phyloP scores from a whole-genome alignment of 2,888 invertebrate genomes.

The Blastobasis lacticolella region DNA sequence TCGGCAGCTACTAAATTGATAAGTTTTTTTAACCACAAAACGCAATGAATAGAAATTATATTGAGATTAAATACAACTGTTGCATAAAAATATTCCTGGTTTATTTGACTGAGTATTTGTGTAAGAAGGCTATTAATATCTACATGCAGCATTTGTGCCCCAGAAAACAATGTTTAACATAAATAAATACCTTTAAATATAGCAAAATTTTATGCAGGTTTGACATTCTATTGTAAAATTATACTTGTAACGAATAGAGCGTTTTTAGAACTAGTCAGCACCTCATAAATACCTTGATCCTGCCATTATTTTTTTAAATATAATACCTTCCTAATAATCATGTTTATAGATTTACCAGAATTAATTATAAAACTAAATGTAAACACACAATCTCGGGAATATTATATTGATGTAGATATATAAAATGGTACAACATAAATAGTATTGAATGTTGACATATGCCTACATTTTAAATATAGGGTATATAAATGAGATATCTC shows the following conservation, averaged over 20 bases:
- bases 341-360: slow-evolving; percentile 1
- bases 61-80: too few species aligned
- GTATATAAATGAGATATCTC: slow-evolving; percentile 15
- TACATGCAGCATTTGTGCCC: too few species aligned
- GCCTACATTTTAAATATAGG: slow-evolving; percentile 14
- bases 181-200: too few species aligned
- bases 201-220: too few species aligned
- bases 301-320: slow-evolving; percentile 2
- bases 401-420: slow-evolving; percentile 19
- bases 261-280: slow-evolving; percentile 7
- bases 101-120: too few species aligned
- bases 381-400: slow-evolving; percentile 11
- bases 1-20: too few species aligned
- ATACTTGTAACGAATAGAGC: not conserved
- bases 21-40: too few species aligned
- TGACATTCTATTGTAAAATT: too few species aligned
- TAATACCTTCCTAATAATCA: slow-evolving; percentile 1
- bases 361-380: not conserved
- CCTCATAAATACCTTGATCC: slow-evolving; percentile 2
- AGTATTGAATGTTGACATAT: slow-evolving; percentile 16
- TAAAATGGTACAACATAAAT: slow-evolving; percentile 16
- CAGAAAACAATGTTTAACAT: too few species aligned
- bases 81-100: too few species aligned
- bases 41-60: too few species aligned
- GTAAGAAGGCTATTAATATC: too few species aligned